These are phyloP conservation scores for Acropora yongei DNA, from an alignment of 64 coral and sea anemone species.

Conservation along the genomic window DNA sequence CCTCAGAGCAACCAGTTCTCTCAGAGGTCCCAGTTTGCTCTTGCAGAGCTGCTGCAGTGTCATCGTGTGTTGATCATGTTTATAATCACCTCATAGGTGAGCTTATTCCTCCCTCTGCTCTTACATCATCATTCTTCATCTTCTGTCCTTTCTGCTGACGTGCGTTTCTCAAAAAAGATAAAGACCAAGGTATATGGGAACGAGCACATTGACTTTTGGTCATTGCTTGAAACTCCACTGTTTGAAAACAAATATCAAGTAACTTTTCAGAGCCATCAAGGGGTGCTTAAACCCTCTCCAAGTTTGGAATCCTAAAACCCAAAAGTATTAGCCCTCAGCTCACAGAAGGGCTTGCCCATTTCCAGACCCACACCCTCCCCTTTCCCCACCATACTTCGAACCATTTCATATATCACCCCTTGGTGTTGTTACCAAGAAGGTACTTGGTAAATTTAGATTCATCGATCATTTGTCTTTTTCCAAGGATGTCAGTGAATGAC, in stretches of 20 bases:
- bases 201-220: conserved; percentile 31
- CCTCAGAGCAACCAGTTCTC: background rate
- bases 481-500: conserved; percentile 12
- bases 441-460: conserved; percentile 19
- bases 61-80: background rate
- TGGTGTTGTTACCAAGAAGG: conserved; percentile 39
- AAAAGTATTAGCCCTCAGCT: conserved; percentile 1
- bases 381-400: background rate
- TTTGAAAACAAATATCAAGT: background rate
- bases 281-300: background rate
- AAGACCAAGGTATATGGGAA: conserved; percentile 37
- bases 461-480: conserved; percentile 51
- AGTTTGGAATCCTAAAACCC: conserved; percentile 1
- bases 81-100: conserved; percentile 21
- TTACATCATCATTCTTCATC: background rate
- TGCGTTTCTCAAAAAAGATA: background rate
- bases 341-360: background rate
- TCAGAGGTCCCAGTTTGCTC: background rate
- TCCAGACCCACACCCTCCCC: background rate
- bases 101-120: background rate
- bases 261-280: background rate
- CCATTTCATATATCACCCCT: conserved; percentile 34
- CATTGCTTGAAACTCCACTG: background rate
- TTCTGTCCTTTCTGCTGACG: background rate
- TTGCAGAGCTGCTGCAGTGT: background rate